phyloP scores from a whole-genome alignment of 92 coral and sea anemone species.

The Epizoanthus stellaris region DNA sequence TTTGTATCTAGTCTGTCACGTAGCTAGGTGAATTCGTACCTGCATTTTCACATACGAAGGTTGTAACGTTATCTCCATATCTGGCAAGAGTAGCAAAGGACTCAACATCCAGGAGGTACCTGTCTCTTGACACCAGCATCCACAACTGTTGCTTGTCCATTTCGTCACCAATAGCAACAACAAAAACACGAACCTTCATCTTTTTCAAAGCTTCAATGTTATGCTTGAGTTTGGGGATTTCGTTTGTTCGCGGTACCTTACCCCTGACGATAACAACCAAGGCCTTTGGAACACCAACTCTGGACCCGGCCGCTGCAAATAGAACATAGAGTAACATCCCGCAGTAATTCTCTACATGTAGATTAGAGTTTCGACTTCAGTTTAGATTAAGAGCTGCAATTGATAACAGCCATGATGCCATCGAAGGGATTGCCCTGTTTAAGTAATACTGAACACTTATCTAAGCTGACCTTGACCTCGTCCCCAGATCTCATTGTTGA shows the following conservation, averaged over 20 bases:
- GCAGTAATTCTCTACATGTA: no score
- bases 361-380: no score
- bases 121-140: constrained; percentile 40
- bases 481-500: no score
- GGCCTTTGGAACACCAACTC: constrained; percentile 74
- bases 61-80: constrained; percentile 50
- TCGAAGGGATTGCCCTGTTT: no score
- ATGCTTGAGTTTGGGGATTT: constrained; percentile 46
- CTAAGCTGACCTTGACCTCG: no score
- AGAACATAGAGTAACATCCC: neutral
- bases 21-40: constrained; percentile 19
- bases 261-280: constrained; percentile 63
- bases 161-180: constrained; percentile 70
- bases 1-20: neutral
- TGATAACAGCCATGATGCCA: no score
- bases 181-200: constrained; percentile 65
- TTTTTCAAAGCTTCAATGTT: constrained; percentile 60
- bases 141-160: constrained; percentile 45
- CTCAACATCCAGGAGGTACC: constrained; percentile 46
- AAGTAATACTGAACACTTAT: no score
- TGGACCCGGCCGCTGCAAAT: constrained; percentile 45
- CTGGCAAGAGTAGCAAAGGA: constrained; percentile 51
- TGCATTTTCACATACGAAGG: constrained; percentile 49
- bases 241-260: constrained; percentile 51
- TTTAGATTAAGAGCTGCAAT: no score